Percentiles rank a stretch among this genome's conserved stretches.
phyloP scores from a whole-genome alignment of 2,888 invertebrate genomes.

The Polyommatus iphigenia region DNA sequence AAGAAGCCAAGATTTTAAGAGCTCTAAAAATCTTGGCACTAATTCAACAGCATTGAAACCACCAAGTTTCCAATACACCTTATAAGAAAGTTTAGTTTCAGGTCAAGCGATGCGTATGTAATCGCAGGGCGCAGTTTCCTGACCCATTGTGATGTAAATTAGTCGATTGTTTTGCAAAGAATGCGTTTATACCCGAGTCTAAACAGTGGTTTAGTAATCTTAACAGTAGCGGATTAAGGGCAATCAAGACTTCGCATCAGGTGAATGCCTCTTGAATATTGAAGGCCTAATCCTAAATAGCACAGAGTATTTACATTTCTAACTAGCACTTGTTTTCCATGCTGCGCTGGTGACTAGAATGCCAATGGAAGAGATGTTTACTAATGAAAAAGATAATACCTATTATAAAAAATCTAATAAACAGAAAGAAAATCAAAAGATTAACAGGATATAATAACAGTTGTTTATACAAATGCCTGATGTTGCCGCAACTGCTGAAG shows the following conservation, averaged over 20 bases:
- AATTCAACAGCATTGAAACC: no score
- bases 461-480: neutral
- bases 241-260: neutral
- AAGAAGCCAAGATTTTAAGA: no score
- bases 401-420: no score
- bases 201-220: constrained; percentile 15
- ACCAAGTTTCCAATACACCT: neutral
- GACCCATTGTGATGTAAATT: constrained; percentile 28
- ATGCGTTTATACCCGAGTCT: neutral
- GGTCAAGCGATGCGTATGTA: constrained; percentile 16
- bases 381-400: neutral
- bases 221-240: neutral
- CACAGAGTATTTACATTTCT: neutral
- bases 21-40: no score
- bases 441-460: neutral
- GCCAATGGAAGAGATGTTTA: neutral
- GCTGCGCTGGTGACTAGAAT: neutral
- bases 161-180: constrained; percentile 28
- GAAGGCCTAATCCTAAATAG: constrained; percentile 1
- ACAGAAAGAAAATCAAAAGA: neutral
- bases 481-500: neutral
- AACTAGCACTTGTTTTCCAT: neutral
- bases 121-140: constrained; percentile 21
- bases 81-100: neutral
- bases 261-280: constrained; percentile 22